A percentile compares a stretch with the other conserved stretches of the same genome.
Evolutionary conservation across 1,140 invertebrate species (phyloP).

Genomic region (Paracyclopina nana): DNA sequence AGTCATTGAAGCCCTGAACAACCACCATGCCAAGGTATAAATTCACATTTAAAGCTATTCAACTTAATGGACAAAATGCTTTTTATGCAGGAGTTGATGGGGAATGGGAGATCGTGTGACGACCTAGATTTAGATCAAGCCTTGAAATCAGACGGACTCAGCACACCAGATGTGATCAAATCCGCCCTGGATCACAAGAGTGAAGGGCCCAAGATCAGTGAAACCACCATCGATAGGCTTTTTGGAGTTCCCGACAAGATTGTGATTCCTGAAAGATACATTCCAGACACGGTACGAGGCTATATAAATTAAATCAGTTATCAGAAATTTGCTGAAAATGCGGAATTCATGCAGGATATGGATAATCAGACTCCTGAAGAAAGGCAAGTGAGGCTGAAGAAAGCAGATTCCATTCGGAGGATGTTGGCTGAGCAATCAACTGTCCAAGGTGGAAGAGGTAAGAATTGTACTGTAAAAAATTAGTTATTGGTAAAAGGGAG

Average conservation of each 20-base stretch:
- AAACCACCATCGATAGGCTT: slow-evolving; percentile 59
- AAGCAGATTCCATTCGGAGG: slow-evolving; percentile 72
- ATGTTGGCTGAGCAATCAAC: slow-evolving; percentile 50
- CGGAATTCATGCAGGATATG: slow-evolving; percentile 21
- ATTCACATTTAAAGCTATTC: too few relatives aligned
- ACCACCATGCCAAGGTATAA: too few relatives aligned
- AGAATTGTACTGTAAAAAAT: too few relatives aligned
- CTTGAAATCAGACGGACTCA: slow-evolving; percentile 30
- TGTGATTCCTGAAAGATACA: slow-evolving; percentile 68
- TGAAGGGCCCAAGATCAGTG: slow-evolving; percentile 42
- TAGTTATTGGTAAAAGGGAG: too few relatives aligned
- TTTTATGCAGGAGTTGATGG: too few relatives aligned
- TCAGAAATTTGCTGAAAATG: too few relatives aligned
- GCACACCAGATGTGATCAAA: slow-evolving; percentile 54
- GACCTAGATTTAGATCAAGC: slow-evolving; percentile 66
- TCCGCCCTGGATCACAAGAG: slow-evolving; percentile 45
- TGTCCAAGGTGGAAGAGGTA: too few relatives aligned
- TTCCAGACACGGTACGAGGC: slow-evolving; percentile 60
- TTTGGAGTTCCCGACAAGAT: slow-evolving; percentile 70
- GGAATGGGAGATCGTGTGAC: slow-evolving; percentile 53
- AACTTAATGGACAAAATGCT: too few relatives aligned
- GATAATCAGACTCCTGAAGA: slow-evolving; percentile 54
- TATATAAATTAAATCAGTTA: too few relatives aligned
- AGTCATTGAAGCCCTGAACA: slow-evolving; percentile 9
- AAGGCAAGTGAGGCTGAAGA: slow-evolving; percentile 51